phyloP scores from a whole-genome alignment of 2,113 vertebrate species.

The Rhizomys pruinosus region DNA sequence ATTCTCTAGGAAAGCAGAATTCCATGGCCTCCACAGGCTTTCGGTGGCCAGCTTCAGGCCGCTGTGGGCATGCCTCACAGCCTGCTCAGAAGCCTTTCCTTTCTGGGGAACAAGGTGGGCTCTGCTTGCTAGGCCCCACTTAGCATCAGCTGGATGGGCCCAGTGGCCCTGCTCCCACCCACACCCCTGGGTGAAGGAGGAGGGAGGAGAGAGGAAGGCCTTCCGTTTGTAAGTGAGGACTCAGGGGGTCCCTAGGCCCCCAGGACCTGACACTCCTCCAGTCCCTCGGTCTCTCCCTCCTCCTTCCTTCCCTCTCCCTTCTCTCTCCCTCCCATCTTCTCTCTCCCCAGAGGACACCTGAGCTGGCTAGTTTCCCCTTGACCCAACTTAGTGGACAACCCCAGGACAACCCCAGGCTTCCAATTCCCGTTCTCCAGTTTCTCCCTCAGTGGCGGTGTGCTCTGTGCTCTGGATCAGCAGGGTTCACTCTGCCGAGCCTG shows the following conservation, averaged over 20 bases:
- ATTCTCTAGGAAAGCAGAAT: neutral
- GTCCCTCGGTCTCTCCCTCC: too few relatives aligned
- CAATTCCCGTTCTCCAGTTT: fast-evolving
- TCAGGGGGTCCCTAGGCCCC: neutral
- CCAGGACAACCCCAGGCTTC: neutral
- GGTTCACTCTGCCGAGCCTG: neutral
- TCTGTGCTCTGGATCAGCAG: neutral
- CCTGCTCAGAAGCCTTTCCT: neutral
- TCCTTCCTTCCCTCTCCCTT: too few relatives aligned
- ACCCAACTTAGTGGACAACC: too few relatives aligned
- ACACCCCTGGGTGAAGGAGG: neutral
- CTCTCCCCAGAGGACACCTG: neutral
- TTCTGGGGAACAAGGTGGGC: slow-evolving; percentile 11
- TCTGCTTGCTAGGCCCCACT: neutral
- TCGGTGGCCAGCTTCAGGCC: too few relatives aligned
- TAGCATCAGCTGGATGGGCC: neutral
- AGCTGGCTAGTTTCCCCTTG: too few relatives aligned
- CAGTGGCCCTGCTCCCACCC: too few relatives aligned
- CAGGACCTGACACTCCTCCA: neutral
- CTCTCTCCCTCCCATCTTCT: neutral
- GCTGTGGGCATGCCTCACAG: fast-evolving
- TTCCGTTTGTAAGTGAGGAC: neutral
- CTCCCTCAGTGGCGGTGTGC: neutral
- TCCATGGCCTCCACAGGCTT: neutral
- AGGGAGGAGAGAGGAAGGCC: too few relatives aligned